These are phyloP conservation scores for Lota lota DNA, from an alignment of 2,113 vertebrate species.

Conservation along the genomic window DNA sequence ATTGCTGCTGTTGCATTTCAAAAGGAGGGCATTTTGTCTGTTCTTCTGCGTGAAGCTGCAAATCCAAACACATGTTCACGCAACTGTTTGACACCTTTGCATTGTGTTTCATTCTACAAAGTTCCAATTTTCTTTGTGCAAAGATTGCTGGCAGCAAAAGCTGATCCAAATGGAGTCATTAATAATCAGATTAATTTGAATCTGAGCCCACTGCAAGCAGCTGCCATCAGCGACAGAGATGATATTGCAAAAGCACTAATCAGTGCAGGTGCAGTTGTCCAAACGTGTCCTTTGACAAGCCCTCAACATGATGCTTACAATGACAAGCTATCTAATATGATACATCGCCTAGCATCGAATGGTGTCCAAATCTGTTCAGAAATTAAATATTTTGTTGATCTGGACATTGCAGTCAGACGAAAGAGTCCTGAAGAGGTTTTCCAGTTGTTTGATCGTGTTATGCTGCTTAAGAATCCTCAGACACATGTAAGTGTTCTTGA, in stretches of 20 bases:
- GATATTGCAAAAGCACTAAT: neutral
- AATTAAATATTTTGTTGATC: neutral
- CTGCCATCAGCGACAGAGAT: accelerated
- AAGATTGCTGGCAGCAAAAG: too few relatives aligned
- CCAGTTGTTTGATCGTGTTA: neutral
- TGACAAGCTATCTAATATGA: neutral
- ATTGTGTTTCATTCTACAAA: constrained; percentile 12
- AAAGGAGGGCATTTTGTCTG: constrained; percentile 11
- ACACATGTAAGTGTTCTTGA: neutral
- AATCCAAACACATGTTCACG: constrained; percentile 16
- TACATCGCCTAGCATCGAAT: neutral
- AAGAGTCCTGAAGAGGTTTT: constrained; percentile 35
- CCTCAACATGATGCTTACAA: neutral
- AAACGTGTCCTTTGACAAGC: neutral
- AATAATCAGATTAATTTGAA: too few relatives aligned
- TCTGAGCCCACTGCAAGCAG: neutral
- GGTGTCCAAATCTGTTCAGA: neutral
- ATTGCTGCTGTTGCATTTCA: constrained; percentile 46
- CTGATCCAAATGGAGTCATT: too few relatives aligned
- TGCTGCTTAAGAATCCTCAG: constrained; percentile 48
- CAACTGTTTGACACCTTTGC: neutral
- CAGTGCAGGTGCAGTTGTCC: neutral
- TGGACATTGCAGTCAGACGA: neutral
- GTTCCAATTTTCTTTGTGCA: too few relatives aligned
- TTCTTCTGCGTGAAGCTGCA: constrained; percentile 9